Conservation (phyloP, 2,888 invertebrate genomes). For the Erpobdella octoculata region DNA sequence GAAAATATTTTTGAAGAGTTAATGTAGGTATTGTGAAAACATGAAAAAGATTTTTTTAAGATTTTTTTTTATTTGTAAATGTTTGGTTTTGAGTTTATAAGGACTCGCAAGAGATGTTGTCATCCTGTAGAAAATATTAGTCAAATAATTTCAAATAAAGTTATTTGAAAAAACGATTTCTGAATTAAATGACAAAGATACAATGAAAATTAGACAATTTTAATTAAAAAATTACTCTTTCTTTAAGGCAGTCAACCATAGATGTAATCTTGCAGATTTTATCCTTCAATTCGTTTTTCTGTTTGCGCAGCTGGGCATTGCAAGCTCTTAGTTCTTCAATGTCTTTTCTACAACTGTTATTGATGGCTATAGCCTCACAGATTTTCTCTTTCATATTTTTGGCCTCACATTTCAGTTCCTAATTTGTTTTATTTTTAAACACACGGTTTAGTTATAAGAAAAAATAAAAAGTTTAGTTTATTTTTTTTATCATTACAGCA, state of each 20-base stretch:
- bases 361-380: slow-evolving; percentile 24
- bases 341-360: slow-evolving; percentile 25
- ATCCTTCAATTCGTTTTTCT: slow-evolving; percentile 24
- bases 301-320: slow-evolving; percentile 20
- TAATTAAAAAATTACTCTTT: slow-evolving; percentile 16
- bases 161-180: no score
- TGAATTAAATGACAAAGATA: neutral
- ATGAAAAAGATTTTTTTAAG: no score
- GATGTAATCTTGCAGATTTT: slow-evolving; percentile 26
- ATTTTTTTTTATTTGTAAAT: no score
- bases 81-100: no score
- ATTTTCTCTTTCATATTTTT: slow-evolving; percentile 26
- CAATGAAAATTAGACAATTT: neutral
- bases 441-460: neutral
- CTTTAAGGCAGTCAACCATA: slow-evolving; percentile 23
- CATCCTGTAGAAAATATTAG: no score
- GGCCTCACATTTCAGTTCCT: slow-evolving; percentile 25
- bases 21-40: no score
- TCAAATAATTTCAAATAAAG: no score
- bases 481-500: neutral
- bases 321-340: slow-evolving; percentile 24
- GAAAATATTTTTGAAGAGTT: no score
- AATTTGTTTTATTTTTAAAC: neutral
- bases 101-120: no score
- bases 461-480: neutral